Conservation (phyloP, 64 coral and sea anemone genomes). For the Dendrophyllia cribrosa region DNA sequence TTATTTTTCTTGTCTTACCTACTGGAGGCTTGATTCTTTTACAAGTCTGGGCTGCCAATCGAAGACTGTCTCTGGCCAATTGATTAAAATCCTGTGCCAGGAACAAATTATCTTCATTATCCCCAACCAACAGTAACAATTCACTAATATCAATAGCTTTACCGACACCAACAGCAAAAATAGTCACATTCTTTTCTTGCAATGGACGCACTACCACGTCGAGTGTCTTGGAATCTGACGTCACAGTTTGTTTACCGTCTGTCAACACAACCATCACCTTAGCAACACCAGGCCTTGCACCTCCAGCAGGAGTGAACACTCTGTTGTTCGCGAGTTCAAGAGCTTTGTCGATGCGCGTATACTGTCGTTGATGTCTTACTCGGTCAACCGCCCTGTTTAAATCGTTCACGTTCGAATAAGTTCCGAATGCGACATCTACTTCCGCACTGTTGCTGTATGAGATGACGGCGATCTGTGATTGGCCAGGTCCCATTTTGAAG, state of each 20-base stretch:
- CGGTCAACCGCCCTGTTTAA: slow-evolving; percentile 42
- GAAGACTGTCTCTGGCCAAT: slow-evolving; percentile 11
- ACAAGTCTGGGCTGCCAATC: slow-evolving; percentile 32
- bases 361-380: slow-evolving; percentile 8
- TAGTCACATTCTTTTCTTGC: slow-evolving; percentile 25
- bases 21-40: slow-evolving; percentile 15
- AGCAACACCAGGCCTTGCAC: slow-evolving; percentile 27
- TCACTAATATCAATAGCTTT: slow-evolving; percentile 9
- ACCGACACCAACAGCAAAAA: slow-evolving; percentile 59
- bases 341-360: slow-evolving; percentile 47
- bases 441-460: slow-evolving; percentile 43
- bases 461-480: slow-evolving; percentile 49
- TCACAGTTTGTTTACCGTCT: slow-evolving; percentile 34
- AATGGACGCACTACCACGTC: slow-evolving; percentile 32
- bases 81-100: slow-evolving; percentile 49
- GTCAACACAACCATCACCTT: slow-evolving; percentile 59
- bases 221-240: background rate
- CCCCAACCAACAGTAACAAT: slow-evolving; percentile 35
- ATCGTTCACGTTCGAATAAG: slow-evolving; percentile 26
- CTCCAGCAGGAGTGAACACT: slow-evolving; percentile 25
- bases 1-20: background rate
- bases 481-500: slow-evolving; percentile 36
- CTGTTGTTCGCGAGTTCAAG: slow-evolving; percentile 6
- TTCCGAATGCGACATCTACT: slow-evolving; percentile 31
- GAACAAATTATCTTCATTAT: slow-evolving; percentile 38